Conservation (phyloP, 2,113 vertebrate species). For the Tychaedon coryphoeus region DNA sequence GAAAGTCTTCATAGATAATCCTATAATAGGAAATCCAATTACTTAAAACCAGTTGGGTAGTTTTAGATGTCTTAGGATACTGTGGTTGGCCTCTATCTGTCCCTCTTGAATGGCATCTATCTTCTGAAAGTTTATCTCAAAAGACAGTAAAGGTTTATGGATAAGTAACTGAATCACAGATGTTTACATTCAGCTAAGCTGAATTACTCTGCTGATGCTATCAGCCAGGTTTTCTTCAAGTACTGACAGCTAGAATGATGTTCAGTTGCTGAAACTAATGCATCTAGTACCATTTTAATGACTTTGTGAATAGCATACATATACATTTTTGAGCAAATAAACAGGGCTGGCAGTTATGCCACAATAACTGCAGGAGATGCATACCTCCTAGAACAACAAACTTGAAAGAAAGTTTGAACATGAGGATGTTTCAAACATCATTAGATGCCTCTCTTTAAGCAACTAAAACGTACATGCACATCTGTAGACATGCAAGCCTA, state of each 20-base stretch:
- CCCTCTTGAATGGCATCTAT: not conserved
- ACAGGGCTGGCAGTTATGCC: not conserved
- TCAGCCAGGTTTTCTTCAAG: not conserved
- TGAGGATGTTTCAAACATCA: not conserved
- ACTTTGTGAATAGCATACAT: not conserved
- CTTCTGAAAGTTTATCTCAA: not conserved
- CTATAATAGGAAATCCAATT: not conserved
- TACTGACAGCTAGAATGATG: not conserved
- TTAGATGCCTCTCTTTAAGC: not conserved
- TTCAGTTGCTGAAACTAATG: not conserved
- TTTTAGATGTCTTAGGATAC: not conserved
- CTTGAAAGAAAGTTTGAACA: not conserved
- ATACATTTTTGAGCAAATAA: not conserved
- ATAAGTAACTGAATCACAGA: not conserved
- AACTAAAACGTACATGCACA: not conserved
- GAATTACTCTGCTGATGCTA: not conserved
- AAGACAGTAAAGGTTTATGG: not conserved
- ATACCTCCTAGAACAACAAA: not conserved
- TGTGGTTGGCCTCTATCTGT: not conserved
- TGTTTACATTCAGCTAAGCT: not conserved
- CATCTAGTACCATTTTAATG: not conserved
- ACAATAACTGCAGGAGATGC: not conserved
- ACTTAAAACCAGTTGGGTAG: not conserved
- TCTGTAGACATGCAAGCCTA: not conserved
- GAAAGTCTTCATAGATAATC: not conserved